Conservation (phyloP, 2,888 invertebrate species). For the Ophioninae sp. region DNA sequence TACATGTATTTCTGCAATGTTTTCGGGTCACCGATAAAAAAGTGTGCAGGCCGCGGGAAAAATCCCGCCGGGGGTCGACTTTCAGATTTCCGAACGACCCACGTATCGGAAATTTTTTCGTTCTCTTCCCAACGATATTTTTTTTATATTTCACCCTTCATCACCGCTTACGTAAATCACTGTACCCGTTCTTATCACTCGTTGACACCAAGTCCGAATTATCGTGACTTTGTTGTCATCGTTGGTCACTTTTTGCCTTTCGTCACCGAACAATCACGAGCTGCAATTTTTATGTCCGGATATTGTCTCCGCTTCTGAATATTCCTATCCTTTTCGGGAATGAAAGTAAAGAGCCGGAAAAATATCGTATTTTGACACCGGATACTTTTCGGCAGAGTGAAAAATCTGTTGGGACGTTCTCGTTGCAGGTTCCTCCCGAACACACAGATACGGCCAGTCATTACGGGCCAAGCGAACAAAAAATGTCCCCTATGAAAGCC, state of each 20-base stretch:
- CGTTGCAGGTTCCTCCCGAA: background rate
- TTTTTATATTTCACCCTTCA: background rate
- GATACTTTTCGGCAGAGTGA: conserved; percentile 38
- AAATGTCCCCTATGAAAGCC: conserved; percentile 44
- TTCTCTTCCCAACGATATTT: background rate
- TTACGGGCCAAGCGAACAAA: conserved; percentile 36
- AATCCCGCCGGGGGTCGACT: background rate
- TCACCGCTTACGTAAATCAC: background rate
- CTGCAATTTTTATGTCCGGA: background rate
- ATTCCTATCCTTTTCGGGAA: background rate
- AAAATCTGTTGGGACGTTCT: conserved; percentile 41
- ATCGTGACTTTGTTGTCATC: conserved; percentile 36
- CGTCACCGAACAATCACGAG: background rate
- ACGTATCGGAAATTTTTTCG: background rate
- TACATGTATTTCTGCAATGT: conserved; percentile 3
- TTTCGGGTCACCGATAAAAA: conserved; percentile 23
- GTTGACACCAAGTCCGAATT: conserved; percentile 9
- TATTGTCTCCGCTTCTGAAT: background rate
- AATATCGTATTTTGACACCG: conserved; percentile 20
- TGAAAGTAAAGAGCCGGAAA: background rate
- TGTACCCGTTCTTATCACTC: background rate
- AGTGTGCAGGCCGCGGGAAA: background rate
- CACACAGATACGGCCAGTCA: conserved; percentile 29
- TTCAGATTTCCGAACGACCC: background rate
- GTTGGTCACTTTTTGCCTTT: conserved; percentile 35